Conservation (phyloP, 2,113 vertebrate genomes). For the Procavia capensis region DNA sequence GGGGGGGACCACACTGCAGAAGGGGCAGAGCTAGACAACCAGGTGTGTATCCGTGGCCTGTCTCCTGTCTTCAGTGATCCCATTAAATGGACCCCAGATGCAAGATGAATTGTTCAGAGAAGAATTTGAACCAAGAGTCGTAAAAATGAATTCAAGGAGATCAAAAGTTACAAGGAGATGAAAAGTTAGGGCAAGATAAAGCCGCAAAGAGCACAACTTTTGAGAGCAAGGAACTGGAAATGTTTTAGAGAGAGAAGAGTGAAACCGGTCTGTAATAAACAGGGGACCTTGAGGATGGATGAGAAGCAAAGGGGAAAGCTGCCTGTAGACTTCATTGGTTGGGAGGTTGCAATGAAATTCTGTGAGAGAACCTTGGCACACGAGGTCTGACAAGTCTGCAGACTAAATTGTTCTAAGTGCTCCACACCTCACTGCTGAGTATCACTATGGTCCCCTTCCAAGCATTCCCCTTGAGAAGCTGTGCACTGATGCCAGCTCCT, state of each 20-base stretch:
- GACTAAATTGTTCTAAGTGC: too few relatives aligned
- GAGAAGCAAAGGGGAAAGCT: neutral
- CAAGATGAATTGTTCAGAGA: neutral
- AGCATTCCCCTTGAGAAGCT: too few relatives aligned
- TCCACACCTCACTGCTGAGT: too few relatives aligned
- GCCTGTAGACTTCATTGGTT: neutral
- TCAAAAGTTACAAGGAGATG: neutral
- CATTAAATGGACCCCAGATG: neutral
- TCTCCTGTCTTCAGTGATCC: neutral
- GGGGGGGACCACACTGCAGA: too few relatives aligned
- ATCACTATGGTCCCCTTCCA: too few relatives aligned
- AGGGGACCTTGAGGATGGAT: neutral
- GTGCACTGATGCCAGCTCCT: too few relatives aligned
- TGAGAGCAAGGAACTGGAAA: neutral
- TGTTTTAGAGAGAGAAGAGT: neutral
- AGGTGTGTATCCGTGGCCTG: neutral
- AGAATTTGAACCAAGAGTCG: neutral
- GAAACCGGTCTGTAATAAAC: neutral
- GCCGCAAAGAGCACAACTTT: neutral
- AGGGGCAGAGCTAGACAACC: neutral
- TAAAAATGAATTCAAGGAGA: neutral
- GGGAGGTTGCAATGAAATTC: neutral
- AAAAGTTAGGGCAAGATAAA: neutral
- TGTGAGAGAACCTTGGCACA: too few relatives aligned
- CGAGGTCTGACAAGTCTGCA: too few relatives aligned